phyloP scores from a whole-genome alignment of 2,888 invertebrate genomes.

The Spodoptera exigua region DNA sequence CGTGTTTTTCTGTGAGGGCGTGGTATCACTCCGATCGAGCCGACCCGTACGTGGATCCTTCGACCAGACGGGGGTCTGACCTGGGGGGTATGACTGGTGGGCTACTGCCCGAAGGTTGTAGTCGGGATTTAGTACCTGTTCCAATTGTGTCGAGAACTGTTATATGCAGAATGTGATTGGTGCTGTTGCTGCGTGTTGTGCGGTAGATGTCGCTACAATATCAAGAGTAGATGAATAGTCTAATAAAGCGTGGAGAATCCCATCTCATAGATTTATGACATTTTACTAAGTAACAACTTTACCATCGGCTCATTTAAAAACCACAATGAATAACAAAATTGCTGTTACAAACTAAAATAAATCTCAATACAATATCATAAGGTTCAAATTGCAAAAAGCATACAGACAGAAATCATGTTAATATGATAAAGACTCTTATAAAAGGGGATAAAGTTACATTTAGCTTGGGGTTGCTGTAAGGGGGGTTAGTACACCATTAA shows the following conservation, averaged over 20 bases:
- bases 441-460: background rate
- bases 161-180: no score
- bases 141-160: no score
- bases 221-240: no score
- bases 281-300: slow-evolving; percentile 14
- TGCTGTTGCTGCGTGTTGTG: no score
- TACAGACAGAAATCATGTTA: background rate
- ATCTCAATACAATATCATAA: background rate
- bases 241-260: slow-evolving; percentile 20
- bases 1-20: no score
- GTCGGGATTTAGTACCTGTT: no score
- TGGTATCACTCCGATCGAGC: no score
- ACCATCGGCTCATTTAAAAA: slow-evolving; percentile 18
- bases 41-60: no score
- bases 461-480: background rate
- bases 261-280: slow-evolving; percentile 17
- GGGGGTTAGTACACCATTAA: slow-evolving; percentile 28
- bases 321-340: slow-evolving; percentile 24
- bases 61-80: no score
- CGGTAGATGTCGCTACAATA: no score
- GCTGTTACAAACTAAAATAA: background rate
- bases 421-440: background rate
- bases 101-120: no score
- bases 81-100: no score
- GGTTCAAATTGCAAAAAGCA: background rate